Evolutionary conservation across 2,888 invertebrate species (phyloP), one percentile per base, ranked within the genome.

Genomic region (Asteroscopus sphinx): DNA sequence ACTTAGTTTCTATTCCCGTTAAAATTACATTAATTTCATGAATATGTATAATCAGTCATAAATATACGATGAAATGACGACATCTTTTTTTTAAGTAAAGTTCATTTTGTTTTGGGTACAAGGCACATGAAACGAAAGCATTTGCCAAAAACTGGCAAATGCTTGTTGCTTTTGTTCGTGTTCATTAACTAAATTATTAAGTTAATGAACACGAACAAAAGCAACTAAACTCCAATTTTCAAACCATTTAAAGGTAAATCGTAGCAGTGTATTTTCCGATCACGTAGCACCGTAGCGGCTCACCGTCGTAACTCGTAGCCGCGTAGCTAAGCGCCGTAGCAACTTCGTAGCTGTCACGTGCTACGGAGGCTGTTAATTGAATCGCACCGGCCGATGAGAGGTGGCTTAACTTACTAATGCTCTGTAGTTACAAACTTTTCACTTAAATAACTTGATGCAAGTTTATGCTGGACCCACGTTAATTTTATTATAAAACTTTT

Each of bases 291-390:
- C 68, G 78, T 76, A 80, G 76, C 68, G 49, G 61, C 48, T 64
- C 52, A 67, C 63, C 68, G 69, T 68, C 73, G 67, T 65, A 62
- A 51, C 59, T 45, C 75, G 78, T 78, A 79, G 78, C 77, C 59
- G 68, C 79, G 80, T 79, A 82, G 74, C 67, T 49, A 63, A 73
- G 68, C 75, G 51, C 64, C 63, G 78, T 81, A 79, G 81, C 78
- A 65, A 69, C 60, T 53, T 62, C 74, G 81, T 74, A 76, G 76
- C 75, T 53, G 77, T 66, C 85, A 82, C 82, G 80, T 80, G 82
- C 83, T 83, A 83, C 84, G 85, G 61, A 87, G 86, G 88, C 78
- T 84, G 83, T 82, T 86, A 85, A 87, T 88, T 85, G 81, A 81
- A 84, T 84, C 79, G 73, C 73, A 74, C 74, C 81, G 76, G 76